A percentile compares a stretch with the other conserved stretches of the same genome.
Evolutionary conservation across 2,888 invertebrate species (phyloP).

Genomic region (Liopterus haemorrhoidalis): DNA sequence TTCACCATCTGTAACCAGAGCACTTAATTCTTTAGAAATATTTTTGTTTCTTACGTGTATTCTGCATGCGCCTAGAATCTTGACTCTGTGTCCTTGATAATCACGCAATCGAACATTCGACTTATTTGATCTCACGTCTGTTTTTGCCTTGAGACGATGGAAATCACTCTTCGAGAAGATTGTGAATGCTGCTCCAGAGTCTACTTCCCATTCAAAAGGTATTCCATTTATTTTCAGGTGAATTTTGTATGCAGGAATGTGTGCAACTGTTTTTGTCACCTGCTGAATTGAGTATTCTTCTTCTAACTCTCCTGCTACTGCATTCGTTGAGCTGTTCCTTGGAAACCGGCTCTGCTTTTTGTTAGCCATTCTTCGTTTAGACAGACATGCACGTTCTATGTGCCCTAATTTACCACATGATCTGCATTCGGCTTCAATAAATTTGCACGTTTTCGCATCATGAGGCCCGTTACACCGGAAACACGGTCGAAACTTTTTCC

Average conservation of each 20-base stretch:
- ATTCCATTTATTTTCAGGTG: constrained; percentile 7
- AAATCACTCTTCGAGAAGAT: too few species aligned
- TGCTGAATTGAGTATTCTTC: constrained; percentile 7
- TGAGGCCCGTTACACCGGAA: background rate
- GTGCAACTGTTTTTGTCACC: constrained; percentile 1
- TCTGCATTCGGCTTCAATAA: background rate
- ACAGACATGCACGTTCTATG: constrained; percentile 2
- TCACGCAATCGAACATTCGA: too few species aligned
- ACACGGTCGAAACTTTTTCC: background rate
- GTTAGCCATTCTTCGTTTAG: too few species aligned
- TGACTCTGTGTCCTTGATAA: background rate
- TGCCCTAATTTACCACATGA: background rate
- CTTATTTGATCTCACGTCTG: too few species aligned
- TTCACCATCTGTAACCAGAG: too few species aligned
- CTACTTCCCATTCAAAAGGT: constrained; percentile 10
- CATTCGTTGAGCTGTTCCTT: background rate
- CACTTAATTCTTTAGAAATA: background rate
- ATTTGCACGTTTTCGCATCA: background rate
- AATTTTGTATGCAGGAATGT: background rate
- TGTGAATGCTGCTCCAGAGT: constrained; percentile 10
- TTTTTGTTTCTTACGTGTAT: background rate
- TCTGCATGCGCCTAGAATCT: background rate
- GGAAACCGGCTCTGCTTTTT: too few species aligned
- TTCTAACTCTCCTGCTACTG: too few species aligned
- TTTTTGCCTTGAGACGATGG: too few species aligned